These are phyloP conservation scores for Aeoliscus strigatus DNA, from an alignment of 2,797 vertebrate species.

Conservation along the genomic window DNA sequence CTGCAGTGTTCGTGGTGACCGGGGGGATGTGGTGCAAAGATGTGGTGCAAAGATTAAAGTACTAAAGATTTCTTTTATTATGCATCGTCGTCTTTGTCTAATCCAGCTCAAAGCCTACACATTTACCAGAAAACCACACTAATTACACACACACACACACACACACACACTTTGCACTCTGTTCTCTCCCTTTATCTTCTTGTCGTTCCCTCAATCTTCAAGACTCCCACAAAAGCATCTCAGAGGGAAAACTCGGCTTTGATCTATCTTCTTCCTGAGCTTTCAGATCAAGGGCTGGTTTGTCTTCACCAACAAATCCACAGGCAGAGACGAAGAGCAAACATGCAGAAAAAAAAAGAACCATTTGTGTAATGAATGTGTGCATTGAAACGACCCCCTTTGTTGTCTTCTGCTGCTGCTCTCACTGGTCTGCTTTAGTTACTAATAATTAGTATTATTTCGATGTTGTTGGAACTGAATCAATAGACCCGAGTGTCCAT, in stretches of 20 bases:
- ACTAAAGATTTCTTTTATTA: too few species aligned
- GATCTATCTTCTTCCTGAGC: constrained; percentile 64
- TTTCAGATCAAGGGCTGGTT: constrained; percentile 72
- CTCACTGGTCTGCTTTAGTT: too few species aligned
- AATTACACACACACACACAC: constrained; percentile 45
- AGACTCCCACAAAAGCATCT: constrained; percentile 44
- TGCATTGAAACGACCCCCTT: constrained; percentile 15
- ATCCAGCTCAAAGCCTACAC: constrained; percentile 33
- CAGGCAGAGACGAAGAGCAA: constrained; percentile 62
- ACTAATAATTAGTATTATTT: constrained; percentile 5
- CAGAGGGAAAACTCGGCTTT: constrained; percentile 56
- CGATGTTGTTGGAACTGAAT: too few species aligned
- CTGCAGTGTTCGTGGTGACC: constrained; percentile 16
- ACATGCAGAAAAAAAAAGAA: constrained; percentile 37
- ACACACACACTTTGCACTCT: constrained; percentile 37
- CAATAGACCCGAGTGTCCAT: constrained; percentile 4
- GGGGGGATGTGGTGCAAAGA: constrained; percentile 12
- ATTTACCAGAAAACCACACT: constrained; percentile 40
- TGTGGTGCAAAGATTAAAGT: constrained; percentile 9
- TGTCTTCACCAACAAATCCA: constrained; percentile 65
- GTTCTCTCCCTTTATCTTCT: constrained; percentile 44
- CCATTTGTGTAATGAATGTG: constrained; percentile 61
- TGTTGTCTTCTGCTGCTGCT: too few species aligned
- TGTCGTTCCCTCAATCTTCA: constrained; percentile 42
- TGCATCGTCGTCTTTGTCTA: constrained; percentile 19